phyloP scores from a whole-genome alignment of 2,888 invertebrate species.

The Chrysina gloriosa region DNA sequence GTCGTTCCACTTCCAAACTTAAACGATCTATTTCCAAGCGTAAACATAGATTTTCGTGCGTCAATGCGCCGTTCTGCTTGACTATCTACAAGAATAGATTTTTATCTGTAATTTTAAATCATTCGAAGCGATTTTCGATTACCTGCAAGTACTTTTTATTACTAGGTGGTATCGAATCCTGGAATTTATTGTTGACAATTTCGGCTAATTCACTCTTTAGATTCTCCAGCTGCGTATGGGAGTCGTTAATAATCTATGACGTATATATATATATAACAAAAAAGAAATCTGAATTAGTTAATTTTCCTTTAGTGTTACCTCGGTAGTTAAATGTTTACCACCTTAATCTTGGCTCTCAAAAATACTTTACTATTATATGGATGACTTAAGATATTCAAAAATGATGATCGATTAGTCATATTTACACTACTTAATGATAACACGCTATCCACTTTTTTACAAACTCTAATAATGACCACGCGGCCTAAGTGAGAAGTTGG shows the following conservation, averaged over 20 bases:
- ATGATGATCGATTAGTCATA: too few relatives aligned
- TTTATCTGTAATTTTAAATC: background rate
- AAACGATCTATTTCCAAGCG: constrained; percentile 61
- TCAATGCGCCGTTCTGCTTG: constrained; percentile 61
- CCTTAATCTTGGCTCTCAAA: too few relatives aligned
- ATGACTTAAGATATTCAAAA: too few relatives aligned
- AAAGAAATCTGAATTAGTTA: constrained; percentile 26
- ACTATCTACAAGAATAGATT: constrained; percentile 57
- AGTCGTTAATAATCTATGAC: constrained; percentile 56
- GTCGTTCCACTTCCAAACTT: constrained; percentile 54
- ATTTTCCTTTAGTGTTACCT: too few relatives aligned
- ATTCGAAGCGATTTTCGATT: constrained; percentile 25
- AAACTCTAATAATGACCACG: too few relatives aligned
- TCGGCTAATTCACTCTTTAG: constrained; percentile 57
- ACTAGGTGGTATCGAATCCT: constrained; percentile 59
- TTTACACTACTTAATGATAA: too few relatives aligned
- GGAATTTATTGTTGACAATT: constrained; percentile 57
- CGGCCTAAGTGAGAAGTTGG: too few relatives aligned
- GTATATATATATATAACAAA: constrained; percentile 40
- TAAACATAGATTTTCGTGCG: constrained; percentile 63
- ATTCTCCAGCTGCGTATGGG: constrained; percentile 57
- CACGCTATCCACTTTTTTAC: too few relatives aligned
- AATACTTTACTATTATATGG: too few relatives aligned
- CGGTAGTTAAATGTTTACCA: too few relatives aligned
- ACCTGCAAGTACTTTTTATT: constrained; percentile 64